These are phyloP conservation scores for Drosophila athabasca DNA, from an alignment of 1,140 invertebrate genomes.

Conservation along the genomic window DNA sequence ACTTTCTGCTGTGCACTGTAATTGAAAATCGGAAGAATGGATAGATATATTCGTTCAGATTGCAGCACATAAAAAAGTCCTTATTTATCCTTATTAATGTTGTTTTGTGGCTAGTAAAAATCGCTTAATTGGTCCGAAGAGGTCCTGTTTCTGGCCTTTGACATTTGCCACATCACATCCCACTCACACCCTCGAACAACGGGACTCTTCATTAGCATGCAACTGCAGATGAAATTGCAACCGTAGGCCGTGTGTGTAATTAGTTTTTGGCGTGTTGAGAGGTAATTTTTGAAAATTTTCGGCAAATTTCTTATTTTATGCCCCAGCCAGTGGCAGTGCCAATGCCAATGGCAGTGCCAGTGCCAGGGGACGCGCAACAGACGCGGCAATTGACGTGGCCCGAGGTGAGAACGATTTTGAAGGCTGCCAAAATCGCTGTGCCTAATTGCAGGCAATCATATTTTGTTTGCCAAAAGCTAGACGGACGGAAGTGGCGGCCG, in stretches of 20 bases:
- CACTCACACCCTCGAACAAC: not conserved
- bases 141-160: constrained; percentile 2
- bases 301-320: constrained; percentile 79
- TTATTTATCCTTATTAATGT: too few relatives aligned
- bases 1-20: too few relatives aligned
- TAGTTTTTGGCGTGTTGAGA: constrained; percentile 74
- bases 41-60: too few relatives aligned
- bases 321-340: constrained; percentile 21
- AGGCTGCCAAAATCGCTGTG: constrained; percentile 61
- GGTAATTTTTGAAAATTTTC: constrained; percentile 74
- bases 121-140: too few relatives aligned
- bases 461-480: constrained; percentile 72
- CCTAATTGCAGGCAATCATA: constrained; percentile 80
- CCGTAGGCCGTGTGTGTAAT: constrained; percentile 53
- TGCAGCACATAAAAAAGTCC: too few relatives aligned
- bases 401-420: constrained; percentile 20
- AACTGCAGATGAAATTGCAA: constrained; percentile 48
- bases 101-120: too few relatives aligned
- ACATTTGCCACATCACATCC: not conserved
- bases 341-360: constrained; percentile 7
- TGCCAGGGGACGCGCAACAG: not conserved
- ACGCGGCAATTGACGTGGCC: not conserved
- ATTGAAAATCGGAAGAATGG: too few relatives aligned
- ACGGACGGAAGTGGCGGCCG: not conserved
- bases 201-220: constrained; percentile 46